phyloP scores from a whole-genome alignment of 1,140 invertebrate species.

The Leptonema lineaticorne region DNA sequence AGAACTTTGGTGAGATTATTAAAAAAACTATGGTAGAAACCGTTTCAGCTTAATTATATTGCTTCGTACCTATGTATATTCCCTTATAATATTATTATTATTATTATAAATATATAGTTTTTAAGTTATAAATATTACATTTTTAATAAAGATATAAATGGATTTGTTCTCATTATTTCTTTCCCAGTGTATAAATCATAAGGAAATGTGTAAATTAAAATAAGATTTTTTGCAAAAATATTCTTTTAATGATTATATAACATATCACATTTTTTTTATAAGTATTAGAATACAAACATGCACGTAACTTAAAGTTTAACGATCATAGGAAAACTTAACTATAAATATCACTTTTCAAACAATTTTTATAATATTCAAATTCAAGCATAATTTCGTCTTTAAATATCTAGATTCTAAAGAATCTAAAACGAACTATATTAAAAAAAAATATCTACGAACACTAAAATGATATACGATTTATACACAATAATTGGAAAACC shows the following conservation, averaged over 20 bases:
- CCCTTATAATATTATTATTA: slow-evolving; percentile 23
- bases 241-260: not conserved
- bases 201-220: not conserved
- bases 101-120: slow-evolving; percentile 14
- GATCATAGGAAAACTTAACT: too few species aligned
- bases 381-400: too few species aligned
- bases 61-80: slow-evolving; percentile 23
- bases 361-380: too few species aligned
- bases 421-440: too few species aligned
- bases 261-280: not conserved
- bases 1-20: slow-evolving; percentile 90
- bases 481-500: too few species aligned
- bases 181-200: not conserved
- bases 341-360: too few species aligned
- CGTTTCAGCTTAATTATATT: slow-evolving; percentile 71
- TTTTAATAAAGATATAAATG: slow-evolving; percentile 29
- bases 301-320: too few species aligned
- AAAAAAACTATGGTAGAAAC: slow-evolving; percentile 92
- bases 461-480: too few species aligned
- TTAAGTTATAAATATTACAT: slow-evolving; percentile 27
- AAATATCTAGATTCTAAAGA: too few species aligned
- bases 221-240: not conserved
- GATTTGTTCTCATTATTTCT: not conserved
- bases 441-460: too few species aligned
- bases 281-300: too few species aligned